A percentile compares a stretch with the other conserved stretches of the same genome.
phyloP scores from a whole-genome alignment of 2,113 vertebrate genomes.

The Nerophis lumbriciformis region DNA sequence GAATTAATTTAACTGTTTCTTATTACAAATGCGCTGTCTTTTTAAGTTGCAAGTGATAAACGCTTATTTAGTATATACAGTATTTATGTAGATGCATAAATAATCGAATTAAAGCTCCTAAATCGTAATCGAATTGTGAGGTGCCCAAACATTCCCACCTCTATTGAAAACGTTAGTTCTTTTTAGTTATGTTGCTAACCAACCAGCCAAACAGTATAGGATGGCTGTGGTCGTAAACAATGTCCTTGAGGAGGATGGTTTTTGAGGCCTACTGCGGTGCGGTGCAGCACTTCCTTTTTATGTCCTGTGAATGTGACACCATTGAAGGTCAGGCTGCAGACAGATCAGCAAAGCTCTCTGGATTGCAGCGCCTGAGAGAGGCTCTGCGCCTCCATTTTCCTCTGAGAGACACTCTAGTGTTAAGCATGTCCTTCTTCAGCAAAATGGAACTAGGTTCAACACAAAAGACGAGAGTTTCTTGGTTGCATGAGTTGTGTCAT shows the following conservation, averaged over 20 bases:
- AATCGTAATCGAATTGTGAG: too few relatives aligned
- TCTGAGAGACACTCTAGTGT: slow-evolving; percentile 26
- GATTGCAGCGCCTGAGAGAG: slow-evolving; percentile 40
- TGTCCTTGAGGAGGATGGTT: background rate
- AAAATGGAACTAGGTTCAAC: too few relatives aligned
- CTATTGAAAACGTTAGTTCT: background rate
- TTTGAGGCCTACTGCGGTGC: slow-evolving; percentile 1
- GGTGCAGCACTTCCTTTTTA: background rate
- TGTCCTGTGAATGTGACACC: slow-evolving; percentile 61
- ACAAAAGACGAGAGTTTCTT: background rate
- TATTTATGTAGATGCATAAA: too few relatives aligned
- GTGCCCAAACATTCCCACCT: too few relatives aligned
- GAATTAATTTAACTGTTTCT: too few relatives aligned
- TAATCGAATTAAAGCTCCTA: too few relatives aligned
- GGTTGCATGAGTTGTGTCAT: too few relatives aligned
- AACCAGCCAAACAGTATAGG: background rate
- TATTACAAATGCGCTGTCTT: too few relatives aligned
- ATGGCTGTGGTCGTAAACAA: background rate
- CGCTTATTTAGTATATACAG: too few relatives aligned
- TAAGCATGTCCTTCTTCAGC: background rate
- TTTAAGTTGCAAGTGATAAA: too few relatives aligned
- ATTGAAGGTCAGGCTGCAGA: slow-evolving; percentile 75
- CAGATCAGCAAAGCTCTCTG: slow-evolving; percentile 49
- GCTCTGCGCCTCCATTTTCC: slow-evolving; percentile 49
- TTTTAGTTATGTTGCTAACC: background rate